A percentile compares a stretch with the other conserved stretches of the same genome.
phyloP scores from a whole-genome alignment of 2,113 vertebrate species.

The Heloderma charlesbogerti region DNA sequence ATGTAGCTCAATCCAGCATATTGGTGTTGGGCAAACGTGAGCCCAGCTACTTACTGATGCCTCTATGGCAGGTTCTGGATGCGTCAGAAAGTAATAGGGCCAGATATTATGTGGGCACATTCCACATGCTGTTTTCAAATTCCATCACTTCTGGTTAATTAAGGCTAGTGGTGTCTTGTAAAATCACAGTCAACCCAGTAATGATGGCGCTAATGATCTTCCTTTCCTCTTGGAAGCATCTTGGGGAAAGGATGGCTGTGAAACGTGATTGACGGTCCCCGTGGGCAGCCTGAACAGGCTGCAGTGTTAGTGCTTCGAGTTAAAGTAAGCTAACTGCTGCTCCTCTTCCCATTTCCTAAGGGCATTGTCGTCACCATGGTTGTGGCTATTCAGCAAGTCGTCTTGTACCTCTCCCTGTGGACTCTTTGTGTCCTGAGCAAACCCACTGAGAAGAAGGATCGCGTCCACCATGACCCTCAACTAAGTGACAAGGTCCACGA shows the following conservation, averaged over 20 bases:
- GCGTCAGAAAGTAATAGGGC: background rate
- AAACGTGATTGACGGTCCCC: too few species aligned
- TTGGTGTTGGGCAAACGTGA: background rate
- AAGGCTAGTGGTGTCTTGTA: background rate
- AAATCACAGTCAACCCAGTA: background rate
- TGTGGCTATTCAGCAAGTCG: constrained; percentile 80
- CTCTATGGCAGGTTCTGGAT: background rate
- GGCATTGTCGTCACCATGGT: constrained; percentile 8
- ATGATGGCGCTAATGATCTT: background rate
- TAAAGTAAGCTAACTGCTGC: background rate
- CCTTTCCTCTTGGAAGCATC: background rate
- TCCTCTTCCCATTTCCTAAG: background rate
- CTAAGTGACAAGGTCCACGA: constrained; percentile 88
- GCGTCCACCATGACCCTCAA: constrained; percentile 85
- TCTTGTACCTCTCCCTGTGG: constrained; percentile 83
- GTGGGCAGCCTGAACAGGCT: background rate
- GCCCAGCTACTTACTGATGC: background rate
- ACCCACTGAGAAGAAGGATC: constrained; percentile 91
- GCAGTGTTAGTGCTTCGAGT: background rate
- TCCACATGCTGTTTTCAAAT: background rate
- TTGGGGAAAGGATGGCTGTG: background rate
- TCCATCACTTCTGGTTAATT: background rate
- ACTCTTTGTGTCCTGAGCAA: constrained; percentile 82
- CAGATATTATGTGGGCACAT: background rate
- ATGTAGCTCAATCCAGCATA: background rate